These are phyloP conservation scores for Trichogramma evanescens DNA, from an alignment of 2,888 invertebrate species.

Conservation along the genomic window DNA sequence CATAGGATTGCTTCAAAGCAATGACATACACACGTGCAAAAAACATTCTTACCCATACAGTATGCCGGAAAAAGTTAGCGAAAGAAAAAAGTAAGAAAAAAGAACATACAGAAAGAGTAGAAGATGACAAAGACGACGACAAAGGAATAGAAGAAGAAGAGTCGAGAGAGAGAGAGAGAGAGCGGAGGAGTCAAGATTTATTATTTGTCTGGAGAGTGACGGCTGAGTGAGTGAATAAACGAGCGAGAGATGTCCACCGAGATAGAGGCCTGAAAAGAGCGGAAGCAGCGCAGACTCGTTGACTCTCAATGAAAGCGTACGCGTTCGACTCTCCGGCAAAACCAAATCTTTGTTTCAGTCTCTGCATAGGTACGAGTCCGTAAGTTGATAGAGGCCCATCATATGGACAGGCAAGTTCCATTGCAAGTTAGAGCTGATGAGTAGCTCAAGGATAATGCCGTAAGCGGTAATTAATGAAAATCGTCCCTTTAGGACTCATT, in stretches of 20 bases:
- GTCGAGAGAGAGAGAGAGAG: constrained; percentile 20
- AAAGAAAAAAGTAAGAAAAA: no score
- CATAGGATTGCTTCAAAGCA: no score
- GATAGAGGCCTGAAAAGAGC: constrained; percentile 38
- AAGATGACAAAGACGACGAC: constrained; percentile 9
- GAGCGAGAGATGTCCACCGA: constrained; percentile 37
- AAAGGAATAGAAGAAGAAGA: constrained; percentile 4
- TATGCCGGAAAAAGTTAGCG: no score
- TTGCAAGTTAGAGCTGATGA: no score
- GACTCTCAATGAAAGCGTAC: constrained; percentile 41
- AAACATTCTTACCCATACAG: no score
- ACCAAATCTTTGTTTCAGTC: no score
- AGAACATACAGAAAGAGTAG: not conserved
- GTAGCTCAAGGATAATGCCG: no score
- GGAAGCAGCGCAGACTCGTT: constrained; percentile 39
- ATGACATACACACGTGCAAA: no score
- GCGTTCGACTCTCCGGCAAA: no score
- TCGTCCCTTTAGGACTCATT: not conserved
- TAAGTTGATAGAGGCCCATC: no score
- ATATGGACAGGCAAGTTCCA: no score
- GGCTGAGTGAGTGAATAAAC: constrained; percentile 27
- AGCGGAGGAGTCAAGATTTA: constrained; percentile 33
- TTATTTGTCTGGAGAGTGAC: constrained; percentile 30
- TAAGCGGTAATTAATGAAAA: not conserved
- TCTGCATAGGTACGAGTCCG: no score